Evolutionary conservation across 2,113 vertebrate genomes (phyloP).

Genomic region (Macrotus californicus): DNA sequence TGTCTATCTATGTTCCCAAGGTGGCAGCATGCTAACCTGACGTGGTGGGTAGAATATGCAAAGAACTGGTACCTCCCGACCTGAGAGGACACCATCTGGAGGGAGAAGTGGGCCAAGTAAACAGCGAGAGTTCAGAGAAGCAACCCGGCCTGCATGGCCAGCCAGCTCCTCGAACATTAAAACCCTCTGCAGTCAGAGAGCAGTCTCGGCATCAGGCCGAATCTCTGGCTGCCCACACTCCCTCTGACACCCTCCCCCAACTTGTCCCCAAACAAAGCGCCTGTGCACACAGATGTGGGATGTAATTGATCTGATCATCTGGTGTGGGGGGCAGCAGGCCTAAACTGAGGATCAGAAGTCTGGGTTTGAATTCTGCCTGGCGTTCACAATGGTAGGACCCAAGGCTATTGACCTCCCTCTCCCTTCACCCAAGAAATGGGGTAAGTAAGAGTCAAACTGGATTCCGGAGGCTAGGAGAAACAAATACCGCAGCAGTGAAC

Average conservation of each 20-base stretch:
- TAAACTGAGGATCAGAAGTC: neutral
- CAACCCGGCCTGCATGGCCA: accelerated
- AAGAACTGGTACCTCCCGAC: neutral
- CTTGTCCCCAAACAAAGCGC: no score
- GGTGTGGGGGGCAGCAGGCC: no score
- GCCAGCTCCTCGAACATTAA: accelerated
- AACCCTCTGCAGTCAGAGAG: neutral
- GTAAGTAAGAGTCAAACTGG: neutral
- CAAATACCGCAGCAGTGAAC: neutral
- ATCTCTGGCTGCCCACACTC: neutral
- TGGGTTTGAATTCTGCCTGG: neutral
- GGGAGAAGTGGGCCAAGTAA: neutral
- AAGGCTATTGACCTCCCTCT: neutral
- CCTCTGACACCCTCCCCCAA: neutral
- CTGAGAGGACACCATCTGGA: neutral
- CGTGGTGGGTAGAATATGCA: neutral
- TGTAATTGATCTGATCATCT: neutral
- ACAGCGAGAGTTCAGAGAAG: neutral
- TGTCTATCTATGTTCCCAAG: neutral
- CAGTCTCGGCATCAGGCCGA: neutral
- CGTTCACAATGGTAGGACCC: neutral
- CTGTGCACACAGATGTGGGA: neutral
- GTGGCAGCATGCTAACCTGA: neutral
- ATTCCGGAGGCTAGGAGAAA: neutral
- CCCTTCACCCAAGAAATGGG: neutral